A percentile compares a stretch with the other conserved stretches of the same genome.
phyloP scores from a whole-genome alignment of 2,888 invertebrate genomes.

The Temnothorax ravouxi region DNA sequence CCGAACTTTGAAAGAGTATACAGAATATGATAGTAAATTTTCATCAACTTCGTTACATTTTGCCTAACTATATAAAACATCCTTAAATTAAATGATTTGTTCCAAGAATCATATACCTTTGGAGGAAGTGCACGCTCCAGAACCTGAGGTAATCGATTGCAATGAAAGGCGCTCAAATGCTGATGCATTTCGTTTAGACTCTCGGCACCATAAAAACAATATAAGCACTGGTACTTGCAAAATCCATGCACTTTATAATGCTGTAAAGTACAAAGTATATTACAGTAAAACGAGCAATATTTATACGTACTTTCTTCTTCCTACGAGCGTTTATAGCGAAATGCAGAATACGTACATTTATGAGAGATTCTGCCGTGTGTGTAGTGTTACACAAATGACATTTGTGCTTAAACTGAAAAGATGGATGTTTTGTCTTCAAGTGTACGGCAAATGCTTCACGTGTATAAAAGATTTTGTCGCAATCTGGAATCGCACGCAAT shows the following conservation, averaged over 20 bases:
- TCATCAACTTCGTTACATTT: too few species aligned
- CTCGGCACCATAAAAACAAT: slow-evolving; percentile 86
- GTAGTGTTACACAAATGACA: slow-evolving; percentile 87
- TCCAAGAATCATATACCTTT: slow-evolving; percentile 69
- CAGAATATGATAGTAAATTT: too few species aligned
- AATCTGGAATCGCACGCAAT: slow-evolving; percentile 73
- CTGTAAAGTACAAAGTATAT: slow-evolving; percentile 69
- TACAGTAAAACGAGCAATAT: slow-evolving; percentile 1
- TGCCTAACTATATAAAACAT: too few species aligned
- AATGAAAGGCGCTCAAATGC: slow-evolving; percentile 87
- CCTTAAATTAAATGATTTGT: not conserved
- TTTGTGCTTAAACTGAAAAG: slow-evolving; percentile 65
- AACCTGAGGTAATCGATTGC: slow-evolving; percentile 83
- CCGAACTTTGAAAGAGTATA: too few species aligned
- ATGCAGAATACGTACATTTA: slow-evolving; percentile 73
- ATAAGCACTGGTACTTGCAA: slow-evolving; percentile 87
- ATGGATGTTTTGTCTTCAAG: slow-evolving; percentile 79
- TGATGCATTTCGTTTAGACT: slow-evolving; percentile 84
- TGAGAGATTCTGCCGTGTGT: slow-evolving; percentile 78
- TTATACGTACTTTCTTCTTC: not conserved
- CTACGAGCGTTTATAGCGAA: not conserved
- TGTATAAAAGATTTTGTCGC: slow-evolving; percentile 83
- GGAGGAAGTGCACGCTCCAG: slow-evolving; percentile 82
- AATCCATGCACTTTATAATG: slow-evolving; percentile 86
- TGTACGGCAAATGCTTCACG: slow-evolving; percentile 83